A percentile compares a stretch with the other conserved stretches of the same genome.
Evolutionary conservation across 2,888 invertebrate genomes (phyloP).

Genomic region (Anthophora plumipes): DNA sequence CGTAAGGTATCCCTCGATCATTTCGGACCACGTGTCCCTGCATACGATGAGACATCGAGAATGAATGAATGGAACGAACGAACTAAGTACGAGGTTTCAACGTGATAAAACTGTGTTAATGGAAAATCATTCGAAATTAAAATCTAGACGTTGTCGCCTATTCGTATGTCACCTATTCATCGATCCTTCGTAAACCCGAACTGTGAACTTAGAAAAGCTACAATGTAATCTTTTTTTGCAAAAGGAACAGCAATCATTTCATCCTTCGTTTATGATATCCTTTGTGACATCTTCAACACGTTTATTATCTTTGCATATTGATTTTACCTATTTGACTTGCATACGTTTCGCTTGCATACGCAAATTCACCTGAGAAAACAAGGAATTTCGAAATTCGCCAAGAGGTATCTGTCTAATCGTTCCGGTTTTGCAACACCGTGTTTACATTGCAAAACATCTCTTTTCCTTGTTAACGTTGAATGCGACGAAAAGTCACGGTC

Average conservation of each 20-base stretch:
- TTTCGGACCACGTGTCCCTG: slow-evolving; percentile 53
- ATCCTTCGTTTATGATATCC: background rate
- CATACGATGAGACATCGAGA: slow-evolving; percentile 19
- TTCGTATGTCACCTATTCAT: no score
- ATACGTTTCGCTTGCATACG: background rate
- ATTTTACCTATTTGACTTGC: slow-evolving; percentile 10
- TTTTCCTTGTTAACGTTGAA: background rate
- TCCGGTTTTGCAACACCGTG: background rate
- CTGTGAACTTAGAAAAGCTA: no score
- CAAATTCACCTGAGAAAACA: slow-evolving; percentile 36
- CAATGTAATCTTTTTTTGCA: no score
- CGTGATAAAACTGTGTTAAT: no score
- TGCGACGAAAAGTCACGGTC: background rate
- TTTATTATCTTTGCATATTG: slow-evolving; percentile 22
- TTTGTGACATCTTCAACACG: background rate
- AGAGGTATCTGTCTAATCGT: background rate
- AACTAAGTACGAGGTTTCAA: background rate
- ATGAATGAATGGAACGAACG: background rate
- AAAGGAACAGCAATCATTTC: no score
- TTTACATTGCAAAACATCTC: background rate
- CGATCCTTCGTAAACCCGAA: no score
- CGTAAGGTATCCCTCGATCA: slow-evolving; percentile 53
- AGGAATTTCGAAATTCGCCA: slow-evolving; percentile 4
- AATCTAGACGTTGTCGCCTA: no score
- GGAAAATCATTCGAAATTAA: no score